Evolutionary conservation across 2,113 vertebrate genomes (phyloP), one percentile per base, ranked within the genome.

Genomic region (Melospiza georgiana): DNA sequence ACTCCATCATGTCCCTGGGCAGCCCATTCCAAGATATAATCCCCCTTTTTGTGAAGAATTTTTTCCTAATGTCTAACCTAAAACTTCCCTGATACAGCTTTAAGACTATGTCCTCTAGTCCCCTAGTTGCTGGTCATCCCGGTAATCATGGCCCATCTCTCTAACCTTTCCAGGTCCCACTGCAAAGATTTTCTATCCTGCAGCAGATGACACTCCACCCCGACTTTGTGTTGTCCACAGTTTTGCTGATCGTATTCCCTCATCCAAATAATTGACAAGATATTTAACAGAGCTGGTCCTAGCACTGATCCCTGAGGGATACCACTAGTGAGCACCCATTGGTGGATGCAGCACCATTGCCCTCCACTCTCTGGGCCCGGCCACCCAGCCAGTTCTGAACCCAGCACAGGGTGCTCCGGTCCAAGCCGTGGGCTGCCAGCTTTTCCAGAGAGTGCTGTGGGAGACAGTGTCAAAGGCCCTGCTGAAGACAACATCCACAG

Each of bases 321-420:
- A 6, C 2, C 1, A 3, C 4, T 4, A 11, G 30, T 28, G 18
- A 33, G 10, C 9, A 6, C 23, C 22, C 8, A 8, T 5, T 19
- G 18, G 44, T 59, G 44, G 23, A 13, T 59, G 35, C 4, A 5
- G 14, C 23, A 28, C 7, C 6, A 1, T 30, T 59, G 41, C 20
- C 41, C 51, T 19, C 51, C 18, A 17, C 28, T 23, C 35, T 51
- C 44, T 69, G n/a, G 21, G 44, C 33, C 63, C 0, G 2, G 25
- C 21, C 21, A 21, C 39, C 8, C 22, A 57, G 63, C 5, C 41
- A 16, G 7, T 46, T 55, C 7, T 10, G 10, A 33, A 31, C n/a
- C 13, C 28, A 57, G 41, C 13, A 41, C 41, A 41, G 41, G 6
- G 41, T 41, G 41, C 41, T 41, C 41, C 41, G 15, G 41, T 25